These are phyloP conservation scores for Porphyrio hochstetteri DNA, from an alignment of 2,113 vertebrate genomes.

Conservation along the genomic window DNA sequence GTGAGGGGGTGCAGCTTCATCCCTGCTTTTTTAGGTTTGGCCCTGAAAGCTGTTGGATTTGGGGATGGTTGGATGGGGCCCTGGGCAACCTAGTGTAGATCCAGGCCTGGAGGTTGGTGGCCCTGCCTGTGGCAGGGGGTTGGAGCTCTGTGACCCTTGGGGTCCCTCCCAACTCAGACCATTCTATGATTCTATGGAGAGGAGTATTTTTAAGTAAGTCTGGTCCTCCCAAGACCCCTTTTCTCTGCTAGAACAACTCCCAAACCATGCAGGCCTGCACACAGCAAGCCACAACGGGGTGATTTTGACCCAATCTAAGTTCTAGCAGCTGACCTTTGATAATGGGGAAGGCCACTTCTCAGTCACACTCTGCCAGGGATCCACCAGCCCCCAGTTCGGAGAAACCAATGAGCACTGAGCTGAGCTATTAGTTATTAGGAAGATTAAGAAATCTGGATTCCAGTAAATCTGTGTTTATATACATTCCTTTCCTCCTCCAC, in stretches of 20 bases:
- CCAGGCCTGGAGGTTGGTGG: no score
- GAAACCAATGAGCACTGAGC: accelerated
- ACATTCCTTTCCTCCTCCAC: accelerated
- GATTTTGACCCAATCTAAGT: not conserved
- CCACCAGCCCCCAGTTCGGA: not conserved
- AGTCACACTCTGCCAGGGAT: not conserved
- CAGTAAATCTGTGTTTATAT: not conserved
- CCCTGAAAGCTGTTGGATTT: not conserved
- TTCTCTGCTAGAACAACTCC: not conserved
- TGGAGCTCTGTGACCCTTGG: no score
- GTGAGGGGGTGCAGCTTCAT: accelerated
- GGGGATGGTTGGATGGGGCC: no score
- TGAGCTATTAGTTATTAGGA: not conserved
- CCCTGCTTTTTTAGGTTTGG: not conserved
- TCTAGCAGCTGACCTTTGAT: not conserved
- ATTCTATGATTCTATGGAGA: no score
- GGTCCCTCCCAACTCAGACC: no score
- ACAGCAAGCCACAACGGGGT: not conserved
- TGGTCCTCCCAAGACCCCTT: not conserved
- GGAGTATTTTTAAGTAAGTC: not conserved
- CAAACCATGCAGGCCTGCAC: not conserved
- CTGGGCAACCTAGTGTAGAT: no score
- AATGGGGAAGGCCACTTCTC: not conserved
- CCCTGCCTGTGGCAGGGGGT: no score
- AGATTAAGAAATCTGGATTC: not conserved